Conservation (phyloP, 2,888 invertebrate genomes). For the Caenorhabditis uteleia region DNA sequence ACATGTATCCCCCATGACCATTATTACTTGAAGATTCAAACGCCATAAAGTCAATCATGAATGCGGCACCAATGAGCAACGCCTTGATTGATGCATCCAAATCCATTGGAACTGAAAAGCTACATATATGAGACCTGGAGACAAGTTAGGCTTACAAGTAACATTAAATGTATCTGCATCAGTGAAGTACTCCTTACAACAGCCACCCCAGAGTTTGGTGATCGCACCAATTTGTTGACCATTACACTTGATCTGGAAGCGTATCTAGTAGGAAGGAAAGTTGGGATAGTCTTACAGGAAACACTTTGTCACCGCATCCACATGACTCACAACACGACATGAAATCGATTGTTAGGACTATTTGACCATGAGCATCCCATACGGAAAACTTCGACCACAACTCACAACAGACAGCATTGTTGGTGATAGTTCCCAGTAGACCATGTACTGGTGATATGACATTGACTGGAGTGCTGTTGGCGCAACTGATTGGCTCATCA, state of each 20-base stretch:
- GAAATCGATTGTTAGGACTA: slow-evolving; percentile 11
- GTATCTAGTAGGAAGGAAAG: too few relatives aligned
- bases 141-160: slow-evolving; percentile 47
- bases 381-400: too few relatives aligned
- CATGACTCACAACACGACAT: slow-evolving; percentile 17
- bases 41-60: too few relatives aligned
- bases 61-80: slow-evolving; percentile 50
- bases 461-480: too few relatives aligned
- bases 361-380: not conserved
- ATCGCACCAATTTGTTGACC: slow-evolving; percentile 39
- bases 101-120: slow-evolving; percentile 53
- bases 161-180: slow-evolving; percentile 50
- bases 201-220: slow-evolving; percentile 52
- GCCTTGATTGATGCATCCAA: slow-evolving; percentile 48
- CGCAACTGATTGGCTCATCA: too few relatives aligned
- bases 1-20: too few relatives aligned
- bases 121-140: too few relatives aligned
- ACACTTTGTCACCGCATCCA: slow-evolving; percentile 30
- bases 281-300: slow-evolving; percentile 15
- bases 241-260: slow-evolving; percentile 12
- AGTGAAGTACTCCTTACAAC: slow-evolving; percentile 46
- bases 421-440: too few relatives aligned
- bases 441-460: too few relatives aligned
- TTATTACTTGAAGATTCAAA: too few relatives aligned
- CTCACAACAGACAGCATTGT: too few relatives aligned